Base-by-base conservation (phyloP, 2,113 vertebrate genomes). In the Syngnathus floridae region DNA sequence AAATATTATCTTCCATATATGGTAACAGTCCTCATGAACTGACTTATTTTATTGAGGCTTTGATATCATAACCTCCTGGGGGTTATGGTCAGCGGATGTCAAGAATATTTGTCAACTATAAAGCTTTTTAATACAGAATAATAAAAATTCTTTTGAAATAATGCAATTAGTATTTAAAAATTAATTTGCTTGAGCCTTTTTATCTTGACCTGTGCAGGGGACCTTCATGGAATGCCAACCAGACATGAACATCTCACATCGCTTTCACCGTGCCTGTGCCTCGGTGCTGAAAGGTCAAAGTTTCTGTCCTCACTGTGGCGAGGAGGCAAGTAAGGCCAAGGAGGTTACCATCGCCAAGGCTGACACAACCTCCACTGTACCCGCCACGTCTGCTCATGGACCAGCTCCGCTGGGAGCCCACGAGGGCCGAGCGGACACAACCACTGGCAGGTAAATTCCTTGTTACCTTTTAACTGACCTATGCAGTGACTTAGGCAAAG, bases 181-280 rank as follows among this genome's bases (percentile, higher is more conserved):
- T 5, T 16, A 17, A 31, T 12, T 5, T 5, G 54, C 26, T 1
- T 0, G 1, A 51, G 13, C 37, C 8, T 4, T 10, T 31, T 26
- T 16, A 51, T 46, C 12, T 11, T 61, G 2, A 0, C 31, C 14
- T 36, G 16, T n/a, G 2, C 45, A 99, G 97, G 97, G 97, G 21
- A 95, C 93, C 56, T 99, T 98, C 86, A 95, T 99, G 95, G 97
- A 99, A 81, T 99, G 97, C 86, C 97, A 98, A 80, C 96, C 96
- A 0, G 97, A 98, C 75, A 86, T 93, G 84, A 94, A 86, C 87
- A 92, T 98, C 88, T 96, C 97, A 4, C 97, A 99, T 77, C 93
- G 97, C 9, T 99, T 99, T 86, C 97, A 99, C 82, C 90, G 86
- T 43, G 88, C 76, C 46, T 99, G 97, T 73, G 93, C 95, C 78